Evolutionary conservation across 2,113 vertebrate genomes (phyloP).

Genomic region (Limanda limanda): DNA sequence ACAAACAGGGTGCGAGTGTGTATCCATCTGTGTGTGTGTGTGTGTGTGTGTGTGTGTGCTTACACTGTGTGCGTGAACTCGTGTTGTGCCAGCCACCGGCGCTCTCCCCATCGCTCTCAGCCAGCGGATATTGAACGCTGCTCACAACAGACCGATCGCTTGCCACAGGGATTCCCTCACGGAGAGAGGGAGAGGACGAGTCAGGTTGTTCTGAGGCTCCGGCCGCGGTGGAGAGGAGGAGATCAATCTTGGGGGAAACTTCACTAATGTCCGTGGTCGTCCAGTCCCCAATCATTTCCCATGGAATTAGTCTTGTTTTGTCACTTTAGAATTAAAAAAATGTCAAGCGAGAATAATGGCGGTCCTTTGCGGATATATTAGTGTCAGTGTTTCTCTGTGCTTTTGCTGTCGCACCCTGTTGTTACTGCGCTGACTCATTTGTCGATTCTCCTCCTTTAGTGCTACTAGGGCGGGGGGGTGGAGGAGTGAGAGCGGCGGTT

Average conservation of each 20-base stretch:
- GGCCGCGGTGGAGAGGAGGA: conserved; percentile 42
- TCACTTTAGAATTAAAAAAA: conserved; percentile 78
- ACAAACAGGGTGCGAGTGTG: conserved; percentile 63
- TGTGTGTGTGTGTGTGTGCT: conserved; percentile 26
- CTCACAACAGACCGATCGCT: conserved; percentile 71
- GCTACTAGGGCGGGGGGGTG: not conserved
- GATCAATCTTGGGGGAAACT: conserved; percentile 70
- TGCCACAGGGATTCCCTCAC: conserved; percentile 78
- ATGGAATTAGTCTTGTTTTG: conserved; percentile 77
- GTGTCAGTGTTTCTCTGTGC: conserved; percentile 53
- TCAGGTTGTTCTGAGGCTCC: conserved; percentile 49
- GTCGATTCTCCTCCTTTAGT: conserved; percentile 28
- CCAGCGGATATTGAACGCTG: conserved; percentile 72
- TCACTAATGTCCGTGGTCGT: conserved; percentile 58
- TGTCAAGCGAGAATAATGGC: conserved; percentile 72
- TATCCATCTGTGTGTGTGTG: conserved; percentile 16
- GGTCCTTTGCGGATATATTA: conserved; percentile 62
- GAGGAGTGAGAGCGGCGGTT: not conserved
- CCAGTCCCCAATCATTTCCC: conserved; percentile 65
- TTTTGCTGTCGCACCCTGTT: conserved; percentile 22
- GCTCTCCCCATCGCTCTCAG: conserved; percentile 71
- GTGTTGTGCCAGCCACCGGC: conserved; percentile 48
- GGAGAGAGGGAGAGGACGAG: conserved; percentile 59
- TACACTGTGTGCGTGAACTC: conserved; percentile 4
- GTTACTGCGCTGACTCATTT: conserved; percentile 48